These are phyloP conservation scores for Cyprinodon brontotheroides DNA, from an alignment of 2,113 vertebrate species.

Conservation along the genomic window DNA sequence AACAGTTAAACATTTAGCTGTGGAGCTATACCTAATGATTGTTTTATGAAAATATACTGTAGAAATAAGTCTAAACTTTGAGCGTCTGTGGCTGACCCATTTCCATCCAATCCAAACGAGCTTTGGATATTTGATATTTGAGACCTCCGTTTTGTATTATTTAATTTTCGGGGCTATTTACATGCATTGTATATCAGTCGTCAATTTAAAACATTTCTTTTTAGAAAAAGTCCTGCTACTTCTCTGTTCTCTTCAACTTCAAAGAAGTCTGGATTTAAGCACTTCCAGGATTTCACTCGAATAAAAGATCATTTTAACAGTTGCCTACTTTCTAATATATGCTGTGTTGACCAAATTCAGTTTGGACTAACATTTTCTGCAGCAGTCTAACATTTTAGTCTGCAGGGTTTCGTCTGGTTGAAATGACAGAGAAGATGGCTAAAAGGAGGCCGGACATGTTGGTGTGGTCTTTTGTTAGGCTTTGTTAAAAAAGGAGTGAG, in stretches of 20 bases:
- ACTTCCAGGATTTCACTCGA: not conserved
- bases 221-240: too few species aligned
- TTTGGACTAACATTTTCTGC: not conserved
- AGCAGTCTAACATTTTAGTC: not conserved
- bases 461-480: constrained; percentile 65
- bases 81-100: too few species aligned
- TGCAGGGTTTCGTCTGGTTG: constrained; percentile 26
- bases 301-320: not conserved
- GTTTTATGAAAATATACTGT: too few species aligned
- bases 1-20: too few species aligned
- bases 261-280: not conserved
- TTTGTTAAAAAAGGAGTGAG: constrained; percentile 56
- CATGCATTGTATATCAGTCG: not conserved
- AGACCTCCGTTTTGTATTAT: too few species aligned
- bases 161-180: too few species aligned
- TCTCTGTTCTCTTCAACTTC: not conserved
- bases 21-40: too few species aligned
- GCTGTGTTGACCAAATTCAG: not conserved
- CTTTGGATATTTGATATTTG: too few species aligned
- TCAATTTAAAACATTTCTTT: too few species aligned
- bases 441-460: constrained; percentile 29
- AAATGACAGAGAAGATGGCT: constrained; percentile 34
- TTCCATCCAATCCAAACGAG: too few species aligned
- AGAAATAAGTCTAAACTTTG: too few species aligned
- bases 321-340: not conserved